Base-by-base conservation (phyloP, 2,797 vertebrate genomes). In the Anisognathus igniventris region DNA sequence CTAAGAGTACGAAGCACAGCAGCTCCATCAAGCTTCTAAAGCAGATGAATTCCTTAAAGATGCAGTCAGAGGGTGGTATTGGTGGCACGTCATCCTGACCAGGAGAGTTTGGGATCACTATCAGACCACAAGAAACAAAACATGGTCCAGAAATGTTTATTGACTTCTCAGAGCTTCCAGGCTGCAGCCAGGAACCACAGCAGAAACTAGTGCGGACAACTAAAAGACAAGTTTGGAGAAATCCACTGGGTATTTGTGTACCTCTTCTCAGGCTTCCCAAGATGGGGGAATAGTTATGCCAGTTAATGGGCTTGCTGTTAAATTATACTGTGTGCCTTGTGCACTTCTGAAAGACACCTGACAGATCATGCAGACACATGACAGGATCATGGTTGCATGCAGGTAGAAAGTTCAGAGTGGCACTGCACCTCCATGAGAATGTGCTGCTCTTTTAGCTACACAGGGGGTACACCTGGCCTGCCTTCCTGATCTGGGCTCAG, bases 211-310 rank as follows among this genome's bases (percentile, higher is more conserved):
- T 2, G 9, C 6, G 13, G 86, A 85, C 8, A 62, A 65, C 3
- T 3, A 44, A 89, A 81, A 78, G 10, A 7, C 10, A 61, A 56
- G 16, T 18, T 39, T 8, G 14, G 42, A 68, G 44, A 86, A 86
- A 8, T 82, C 7, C 73, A 61, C 0, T 22, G 7, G 16, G 23
- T 64, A 84, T 74, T 18, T 44, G 4, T 6, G 5, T 10, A 33
- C 9, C n/a, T 68, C 44, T 67, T 64, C 58, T 58, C 66, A 86
- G 37, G 15, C 30, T 28, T 64, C 42, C 57, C 30, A 50, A 54
- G 27, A 56, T 0, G 0, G 16, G 13, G 22, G 4, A 86, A 25
- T 48, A 86, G 5, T 24, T 42, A 53, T 2, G 1, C 7, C 33
- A 71, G 44, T 45, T 67, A 77, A 54, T 1, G 0, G 16, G 25